Percentiles rank a stretch among this genome's conserved stretches.
These are phyloP conservation scores for Abramis brama DNA, from an alignment of 2,113 vertebrate species.

Conservation along the genomic window DNA sequence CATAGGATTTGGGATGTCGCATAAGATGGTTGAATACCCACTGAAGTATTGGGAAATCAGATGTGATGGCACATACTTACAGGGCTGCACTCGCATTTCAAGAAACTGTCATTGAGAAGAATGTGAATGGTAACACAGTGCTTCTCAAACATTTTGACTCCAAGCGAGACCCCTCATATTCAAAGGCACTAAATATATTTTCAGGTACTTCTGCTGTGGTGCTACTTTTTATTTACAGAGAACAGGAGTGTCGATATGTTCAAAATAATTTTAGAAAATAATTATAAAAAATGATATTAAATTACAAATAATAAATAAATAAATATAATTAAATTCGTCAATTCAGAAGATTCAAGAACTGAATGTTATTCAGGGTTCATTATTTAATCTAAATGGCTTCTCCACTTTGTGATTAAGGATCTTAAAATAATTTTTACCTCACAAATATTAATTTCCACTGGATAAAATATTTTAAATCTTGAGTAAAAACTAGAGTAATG, in stretches of 20 bases:
- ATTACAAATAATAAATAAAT: too few species aligned
- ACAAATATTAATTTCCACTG: background rate
- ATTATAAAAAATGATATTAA: background rate
- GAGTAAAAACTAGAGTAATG: background rate
- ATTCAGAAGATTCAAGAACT: too few species aligned
- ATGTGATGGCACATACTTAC: background rate
- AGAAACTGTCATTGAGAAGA: too few species aligned
- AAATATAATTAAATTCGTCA: too few species aligned
- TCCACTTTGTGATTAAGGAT: too few species aligned
- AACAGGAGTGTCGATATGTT: background rate
- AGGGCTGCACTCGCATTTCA: too few species aligned
- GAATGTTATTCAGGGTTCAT: too few species aligned
- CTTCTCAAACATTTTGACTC: background rate
- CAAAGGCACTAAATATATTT: background rate
- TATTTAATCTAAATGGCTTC: too few species aligned
- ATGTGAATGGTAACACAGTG: too few species aligned
- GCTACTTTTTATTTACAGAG: background rate
- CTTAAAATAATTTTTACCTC: background rate
- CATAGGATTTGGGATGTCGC: background rate
- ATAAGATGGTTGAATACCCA: background rate
- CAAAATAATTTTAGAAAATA: background rate
- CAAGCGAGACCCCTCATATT: background rate
- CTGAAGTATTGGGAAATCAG: background rate
- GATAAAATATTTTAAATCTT: background rate
- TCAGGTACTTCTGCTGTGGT: background rate